Percentiles rank a stretch among this genome's conserved stretches.
These are phyloP conservation scores for Coptotermes formosanus DNA, from an alignment of 1,140 invertebrate genomes.

Conservation along the genomic window DNA sequence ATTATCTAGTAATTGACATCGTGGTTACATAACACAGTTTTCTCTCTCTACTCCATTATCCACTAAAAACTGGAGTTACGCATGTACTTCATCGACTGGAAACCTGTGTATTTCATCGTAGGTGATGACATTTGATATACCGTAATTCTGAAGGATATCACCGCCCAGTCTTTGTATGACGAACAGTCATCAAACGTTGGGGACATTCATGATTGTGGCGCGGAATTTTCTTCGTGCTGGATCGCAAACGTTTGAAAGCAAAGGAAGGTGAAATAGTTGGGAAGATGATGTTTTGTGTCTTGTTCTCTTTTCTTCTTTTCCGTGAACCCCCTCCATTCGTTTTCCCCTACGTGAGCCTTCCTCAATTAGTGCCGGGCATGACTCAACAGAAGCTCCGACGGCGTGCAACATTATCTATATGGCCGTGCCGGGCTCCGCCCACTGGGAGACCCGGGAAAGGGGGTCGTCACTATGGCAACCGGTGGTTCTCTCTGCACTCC, in stretches of 20 bases:
- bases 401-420: slow-evolving; percentile 7
- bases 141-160: not conserved
- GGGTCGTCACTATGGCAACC: not conserved
- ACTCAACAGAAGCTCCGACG: not conserved
- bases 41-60: too few species aligned
- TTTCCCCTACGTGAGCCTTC: not conserved
- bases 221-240: not conserved
- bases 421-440: slow-evolving; percentile 6
- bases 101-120: not conserved
- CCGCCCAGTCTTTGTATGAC: not conserved
- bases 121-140: not conserved
- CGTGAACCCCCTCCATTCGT: not conserved
- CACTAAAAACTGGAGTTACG: too few species aligned
- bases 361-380: not conserved
- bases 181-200: not conserved
- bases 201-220: not conserved
- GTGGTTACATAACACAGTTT: too few species aligned
- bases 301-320: too few species aligned
- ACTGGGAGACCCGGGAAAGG: slow-evolving; percentile 10
- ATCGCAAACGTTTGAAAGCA: not conserved
- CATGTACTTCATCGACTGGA: not conserved
- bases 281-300: not conserved
- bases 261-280: not conserved
- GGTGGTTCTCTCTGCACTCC: not conserved
- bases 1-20: too few species aligned